A percentile compares a stretch with the other conserved stretches of the same genome.
phyloP scores from a whole-genome alignment of 2,888 invertebrate genomes.

The Pharmacophagus antenor region DNA sequence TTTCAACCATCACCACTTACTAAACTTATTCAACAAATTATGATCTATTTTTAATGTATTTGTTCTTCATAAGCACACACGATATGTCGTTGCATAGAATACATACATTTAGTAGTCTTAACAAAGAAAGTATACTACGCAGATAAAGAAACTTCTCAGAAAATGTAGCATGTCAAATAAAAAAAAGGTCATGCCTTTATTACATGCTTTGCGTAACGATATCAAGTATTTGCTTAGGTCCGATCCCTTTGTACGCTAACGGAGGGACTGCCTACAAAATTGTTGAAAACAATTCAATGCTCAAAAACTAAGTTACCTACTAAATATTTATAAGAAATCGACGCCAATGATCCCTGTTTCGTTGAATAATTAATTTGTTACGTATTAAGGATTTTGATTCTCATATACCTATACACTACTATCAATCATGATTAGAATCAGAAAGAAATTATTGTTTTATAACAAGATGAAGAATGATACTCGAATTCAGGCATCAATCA shows the following conservation, averaged over 20 bases:
- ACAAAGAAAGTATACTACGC: background rate
- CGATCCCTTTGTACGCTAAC: slow-evolving; percentile 11
- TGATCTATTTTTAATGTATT: too few species aligned
- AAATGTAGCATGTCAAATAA: background rate
- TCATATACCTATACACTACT: too few species aligned
- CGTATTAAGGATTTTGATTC: too few species aligned
- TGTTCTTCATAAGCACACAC: background rate
- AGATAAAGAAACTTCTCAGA: background rate
- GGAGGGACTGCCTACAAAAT: background rate
- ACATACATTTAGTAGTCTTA: background rate
- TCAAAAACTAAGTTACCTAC: background rate
- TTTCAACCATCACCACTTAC: too few species aligned
- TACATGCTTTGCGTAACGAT: slow-evolving; percentile 17
- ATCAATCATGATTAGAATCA: too few species aligned
- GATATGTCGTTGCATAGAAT: background rate
- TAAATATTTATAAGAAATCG: background rate
- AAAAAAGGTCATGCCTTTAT: background rate
- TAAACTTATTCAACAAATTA: too few species aligned
- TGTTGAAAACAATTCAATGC: background rate
- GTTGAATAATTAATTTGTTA: too few species aligned
- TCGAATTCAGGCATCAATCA: too few species aligned
- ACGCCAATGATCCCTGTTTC: too few species aligned
- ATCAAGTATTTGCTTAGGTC: slow-evolving; percentile 22
- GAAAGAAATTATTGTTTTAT: too few species aligned
- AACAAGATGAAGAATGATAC: too few species aligned